Conservation (phyloP, 2,797 vertebrate species). For the Mus spretus region DNA sequence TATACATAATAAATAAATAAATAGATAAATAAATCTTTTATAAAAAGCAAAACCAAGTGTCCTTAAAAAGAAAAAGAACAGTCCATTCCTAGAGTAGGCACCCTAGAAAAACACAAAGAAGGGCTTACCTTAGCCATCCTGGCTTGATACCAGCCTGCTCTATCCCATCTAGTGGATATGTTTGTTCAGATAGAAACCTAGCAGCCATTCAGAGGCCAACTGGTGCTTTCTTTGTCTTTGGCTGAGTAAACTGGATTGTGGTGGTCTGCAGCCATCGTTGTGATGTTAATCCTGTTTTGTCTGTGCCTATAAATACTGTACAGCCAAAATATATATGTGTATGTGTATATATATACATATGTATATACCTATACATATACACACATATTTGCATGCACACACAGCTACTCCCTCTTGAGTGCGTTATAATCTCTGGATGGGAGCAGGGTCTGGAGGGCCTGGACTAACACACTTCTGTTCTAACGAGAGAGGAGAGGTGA, state of each 20-base stretch:
- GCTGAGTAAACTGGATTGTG: background rate
- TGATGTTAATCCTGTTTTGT: constrained; percentile 76
- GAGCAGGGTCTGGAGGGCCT: background rate
- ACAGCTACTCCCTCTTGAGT: constrained; percentile 70
- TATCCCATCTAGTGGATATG: background rate
- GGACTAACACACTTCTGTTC: background rate
- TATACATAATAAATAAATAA: background rate
- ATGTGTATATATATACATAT: constrained; percentile 64
- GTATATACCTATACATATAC: constrained; percentile 51
- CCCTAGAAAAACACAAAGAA: background rate
- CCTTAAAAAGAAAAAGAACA: background rate
- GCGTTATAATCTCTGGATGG: constrained; percentile 38
- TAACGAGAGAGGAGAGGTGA: background rate
- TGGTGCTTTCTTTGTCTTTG: background rate
- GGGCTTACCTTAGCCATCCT: background rate
- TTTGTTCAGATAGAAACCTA: background rate
- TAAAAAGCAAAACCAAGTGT: no score
- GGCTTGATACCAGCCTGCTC: constrained; percentile 9
- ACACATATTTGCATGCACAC: constrained; percentile 86
- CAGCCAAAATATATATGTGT: constrained; percentile 75
- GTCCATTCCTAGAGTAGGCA: background rate
- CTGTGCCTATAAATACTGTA: constrained; percentile 90
- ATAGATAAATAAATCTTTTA: background rate
- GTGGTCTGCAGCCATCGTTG: background rate
- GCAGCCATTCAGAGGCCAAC: background rate